Conservation (phyloP, 2,113 vertebrate genomes). For the Heterotilapia buettikoferi region DNA sequence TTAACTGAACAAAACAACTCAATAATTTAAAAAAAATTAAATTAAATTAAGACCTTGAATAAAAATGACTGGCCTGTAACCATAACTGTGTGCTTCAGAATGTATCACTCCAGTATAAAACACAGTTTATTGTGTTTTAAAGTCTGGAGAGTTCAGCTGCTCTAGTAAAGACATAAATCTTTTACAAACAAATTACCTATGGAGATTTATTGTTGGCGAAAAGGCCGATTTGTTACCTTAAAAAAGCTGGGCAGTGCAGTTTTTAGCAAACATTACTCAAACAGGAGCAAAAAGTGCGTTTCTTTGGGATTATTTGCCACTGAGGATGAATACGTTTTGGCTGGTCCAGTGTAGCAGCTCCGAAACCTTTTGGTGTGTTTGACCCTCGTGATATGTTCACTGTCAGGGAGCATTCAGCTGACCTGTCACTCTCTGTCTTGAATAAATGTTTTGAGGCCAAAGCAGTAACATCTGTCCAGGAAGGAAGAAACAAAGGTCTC, state of each 20-base stretch:
- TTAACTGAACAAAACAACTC: not conserved
- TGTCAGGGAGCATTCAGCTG: not conserved
- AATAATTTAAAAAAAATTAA: accelerated
- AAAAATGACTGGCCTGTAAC: not conserved
- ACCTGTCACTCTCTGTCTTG: not conserved
- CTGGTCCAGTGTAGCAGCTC: not conserved
- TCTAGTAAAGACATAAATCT: not conserved
- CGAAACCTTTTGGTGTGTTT: not conserved
- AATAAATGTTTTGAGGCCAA: not conserved
- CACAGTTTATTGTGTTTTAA: not conserved
- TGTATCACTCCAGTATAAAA: not conserved
- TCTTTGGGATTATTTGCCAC: not conserved
- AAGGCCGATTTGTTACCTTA: not conserved
- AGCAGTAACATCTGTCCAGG: not conserved
- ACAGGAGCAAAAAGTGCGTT: not conserved
- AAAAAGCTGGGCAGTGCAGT: not conserved
- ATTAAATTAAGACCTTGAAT: not conserved
- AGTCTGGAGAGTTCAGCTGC: not conserved
- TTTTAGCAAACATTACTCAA: not conserved
- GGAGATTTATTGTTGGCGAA: not conserved
- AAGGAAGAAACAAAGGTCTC: not conserved
- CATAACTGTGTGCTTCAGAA: accelerated
- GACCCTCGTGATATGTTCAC: not conserved
- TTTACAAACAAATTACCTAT: not conserved
- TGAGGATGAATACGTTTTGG: not conserved